Base-by-base conservation (phyloP, 2,113 vertebrate genomes). In the Mionectes macconnelli region DNA sequence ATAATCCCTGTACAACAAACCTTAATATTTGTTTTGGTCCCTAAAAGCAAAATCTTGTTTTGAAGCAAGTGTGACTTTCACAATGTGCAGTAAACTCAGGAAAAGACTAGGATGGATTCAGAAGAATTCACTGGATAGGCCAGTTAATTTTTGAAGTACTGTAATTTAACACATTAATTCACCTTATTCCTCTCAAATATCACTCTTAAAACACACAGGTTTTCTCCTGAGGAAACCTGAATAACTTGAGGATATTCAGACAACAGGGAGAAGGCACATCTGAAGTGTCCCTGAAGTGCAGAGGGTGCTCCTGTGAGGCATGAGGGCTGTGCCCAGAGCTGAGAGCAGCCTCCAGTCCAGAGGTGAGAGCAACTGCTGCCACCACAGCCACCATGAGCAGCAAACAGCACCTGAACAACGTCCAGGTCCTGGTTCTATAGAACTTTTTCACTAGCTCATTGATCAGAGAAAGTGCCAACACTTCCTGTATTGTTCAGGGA, bases 281-380 rank as follows among this genome's bases (percentile, higher is more conserved):
- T 28, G 73, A 53, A 64, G 28, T 5, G 3, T 40, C n/a, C 39
- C 66, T 10, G 2, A 24, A 49, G 10, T 2, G 56, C 37, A 44
- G 40, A 72, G 69, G 27, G 18, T 15, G 8, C 15, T 24, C 13
- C 4, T 0, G 2, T 2, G 24, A 56, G 25, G 35, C 1, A 14
- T 0, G 19, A 69, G 27, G 59, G 42, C 67, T 24, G n/a, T 44
- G 40, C 59, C 25, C 45, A 20, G 49, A 31, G 53, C 44, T 1
- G 1, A 76, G 40, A 4, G 1, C 53, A 30, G 21, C 69, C 45
- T 74, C 24, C 64, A 85, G 69, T 60, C 39, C 8, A 17, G 40
- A 21, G 25, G 14, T 1, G 14, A 28, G 40, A 69, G 62, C 11
- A 33, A n/a, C 44, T 86, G 52, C 39, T 68, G 52, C 62, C n/a